phyloP scores from a whole-genome alignment of 2,888 invertebrate species.

The Dolichomitus sp. region DNA sequence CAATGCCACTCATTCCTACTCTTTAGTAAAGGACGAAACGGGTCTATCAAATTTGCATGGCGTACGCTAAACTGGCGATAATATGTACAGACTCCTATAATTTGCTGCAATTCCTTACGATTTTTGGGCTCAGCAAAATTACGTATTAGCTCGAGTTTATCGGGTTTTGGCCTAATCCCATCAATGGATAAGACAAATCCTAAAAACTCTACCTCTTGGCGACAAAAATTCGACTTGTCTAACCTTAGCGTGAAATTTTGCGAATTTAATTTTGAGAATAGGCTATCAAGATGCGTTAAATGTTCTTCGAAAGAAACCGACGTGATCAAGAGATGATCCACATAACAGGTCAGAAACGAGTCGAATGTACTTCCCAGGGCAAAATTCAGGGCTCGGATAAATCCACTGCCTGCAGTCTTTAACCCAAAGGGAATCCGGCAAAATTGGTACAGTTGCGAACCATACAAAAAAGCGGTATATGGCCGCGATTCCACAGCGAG shows the following conservation, averaged over 20 bases:
- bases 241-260: neutral
- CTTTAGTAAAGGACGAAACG: conserved; percentile 44
- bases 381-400: too few species aligned
- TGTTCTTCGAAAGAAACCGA: neutral
- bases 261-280: neutral
- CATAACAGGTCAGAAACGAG: neutral
- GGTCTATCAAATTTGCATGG: conserved; percentile 27
- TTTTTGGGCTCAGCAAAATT: conserved; percentile 69
- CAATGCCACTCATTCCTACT: neutral
- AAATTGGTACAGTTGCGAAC: neutral
- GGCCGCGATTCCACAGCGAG: neutral
- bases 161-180: neutral
- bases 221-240: neutral
- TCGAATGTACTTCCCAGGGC: neutral
- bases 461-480: neutral
- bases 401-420: too few species aligned
- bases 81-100: neutral
- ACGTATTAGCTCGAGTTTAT: conserved; percentile 63
- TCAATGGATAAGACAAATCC: conserved; percentile 21
- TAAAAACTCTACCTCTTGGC: neutral
- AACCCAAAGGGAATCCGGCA: too few species aligned
- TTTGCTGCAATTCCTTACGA: conserved; percentile 56
- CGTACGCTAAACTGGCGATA: neutral
- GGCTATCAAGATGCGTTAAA: neutral
- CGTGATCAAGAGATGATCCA: neutral